Percentiles rank a stretch among this genome's conserved stretches.
phyloP scores from a whole-genome alignment of 2,113 vertebrate genomes.

The Trichechus manatus region DNA sequence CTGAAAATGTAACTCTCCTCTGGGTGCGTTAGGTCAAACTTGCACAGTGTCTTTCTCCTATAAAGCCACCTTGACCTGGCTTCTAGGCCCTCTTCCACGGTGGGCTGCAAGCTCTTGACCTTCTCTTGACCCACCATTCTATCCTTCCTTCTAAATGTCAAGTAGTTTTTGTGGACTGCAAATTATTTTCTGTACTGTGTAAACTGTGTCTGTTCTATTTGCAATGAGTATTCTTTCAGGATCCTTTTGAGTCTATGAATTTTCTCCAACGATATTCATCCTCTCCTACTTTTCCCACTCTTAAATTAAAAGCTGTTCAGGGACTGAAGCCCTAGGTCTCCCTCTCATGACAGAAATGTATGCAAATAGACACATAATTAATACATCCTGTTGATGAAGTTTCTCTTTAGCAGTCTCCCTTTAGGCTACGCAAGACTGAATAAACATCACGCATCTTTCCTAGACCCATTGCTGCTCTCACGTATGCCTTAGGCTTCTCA shows the following conservation, averaged over 20 bases:
- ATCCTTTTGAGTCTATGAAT: constrained; percentile 33
- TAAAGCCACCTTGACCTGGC: not conserved
- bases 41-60: not conserved
- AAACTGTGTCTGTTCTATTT: not conserved
- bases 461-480: not conserved
- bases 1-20: not conserved
- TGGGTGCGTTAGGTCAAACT: not conserved
- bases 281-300: not conserved
- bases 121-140: not conserved
- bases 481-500: not conserved
- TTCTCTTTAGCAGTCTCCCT: not conserved
- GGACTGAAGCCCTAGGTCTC: not conserved
- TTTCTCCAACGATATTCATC: constrained; percentile 17
- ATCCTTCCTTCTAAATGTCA: constrained; percentile 1
- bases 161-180: not conserved
- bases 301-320: not conserved
- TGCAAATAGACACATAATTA: not conserved
- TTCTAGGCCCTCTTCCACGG: not conserved
- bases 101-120: not conserved
- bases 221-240: not conserved
- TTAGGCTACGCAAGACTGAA: not conserved
- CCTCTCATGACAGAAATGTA: not conserved
- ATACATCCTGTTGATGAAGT: not conserved
- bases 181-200: not conserved
- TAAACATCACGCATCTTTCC: not conserved